Conservation (phyloP, 64 coral and sea anemone species). For the Actinia equina region DNA sequence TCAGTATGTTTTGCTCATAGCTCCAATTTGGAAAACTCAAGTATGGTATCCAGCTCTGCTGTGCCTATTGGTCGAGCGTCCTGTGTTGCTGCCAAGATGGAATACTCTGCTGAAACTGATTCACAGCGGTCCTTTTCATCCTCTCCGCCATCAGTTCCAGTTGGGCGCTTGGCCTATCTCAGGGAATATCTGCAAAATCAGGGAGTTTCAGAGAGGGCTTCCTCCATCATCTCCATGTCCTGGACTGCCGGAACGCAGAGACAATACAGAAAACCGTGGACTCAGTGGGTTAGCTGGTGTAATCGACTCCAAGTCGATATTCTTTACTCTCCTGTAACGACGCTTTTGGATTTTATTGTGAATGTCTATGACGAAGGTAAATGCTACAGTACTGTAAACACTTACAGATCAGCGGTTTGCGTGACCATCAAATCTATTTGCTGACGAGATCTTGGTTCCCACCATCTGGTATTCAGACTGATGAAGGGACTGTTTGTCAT, state of each 20-base stretch:
- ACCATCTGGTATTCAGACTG: too few relatives aligned
- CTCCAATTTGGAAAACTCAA: neutral
- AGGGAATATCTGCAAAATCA: neutral
- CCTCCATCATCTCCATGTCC: slow-evolving; percentile 6
- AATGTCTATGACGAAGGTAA: too few relatives aligned
- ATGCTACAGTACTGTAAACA: too few relatives aligned
- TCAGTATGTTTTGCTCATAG: neutral
- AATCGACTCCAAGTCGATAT: too few relatives aligned
- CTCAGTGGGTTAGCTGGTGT: neutral
- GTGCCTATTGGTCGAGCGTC: neutral
- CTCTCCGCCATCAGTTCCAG: neutral
- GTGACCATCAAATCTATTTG: too few relatives aligned
- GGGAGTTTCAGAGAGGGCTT: neutral
- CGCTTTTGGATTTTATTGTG: too few relatives aligned
- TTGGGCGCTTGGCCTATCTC: neutral
- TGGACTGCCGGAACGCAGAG: slow-evolving; percentile 4
- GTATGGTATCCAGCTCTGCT: neutral
- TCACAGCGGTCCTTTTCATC: neutral
- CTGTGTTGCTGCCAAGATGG: neutral
- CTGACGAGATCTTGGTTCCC: too few relatives aligned
- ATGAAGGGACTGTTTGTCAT: too few relatives aligned
- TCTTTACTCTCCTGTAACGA: too few relatives aligned
- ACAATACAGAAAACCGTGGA: slow-evolving; percentile 11
- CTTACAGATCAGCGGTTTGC: too few relatives aligned
- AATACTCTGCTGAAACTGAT: neutral